These are phyloP conservation scores for Tenthredo scrophulariae DNA, from an alignment of 2,888 invertebrate species.

Conservation along the genomic window DNA sequence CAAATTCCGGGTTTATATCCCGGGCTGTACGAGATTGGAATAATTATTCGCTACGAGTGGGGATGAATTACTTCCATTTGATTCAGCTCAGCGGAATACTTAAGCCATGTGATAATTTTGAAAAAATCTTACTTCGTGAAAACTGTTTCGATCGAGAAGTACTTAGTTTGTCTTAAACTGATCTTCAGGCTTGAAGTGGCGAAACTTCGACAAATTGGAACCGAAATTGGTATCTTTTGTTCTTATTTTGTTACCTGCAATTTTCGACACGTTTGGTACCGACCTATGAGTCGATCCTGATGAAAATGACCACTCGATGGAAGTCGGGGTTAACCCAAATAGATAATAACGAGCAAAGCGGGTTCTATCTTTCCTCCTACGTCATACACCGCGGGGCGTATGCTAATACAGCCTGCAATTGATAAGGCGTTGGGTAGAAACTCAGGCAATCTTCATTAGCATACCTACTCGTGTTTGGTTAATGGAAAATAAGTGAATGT, in stretches of 20 bases:
- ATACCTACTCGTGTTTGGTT: conserved; percentile 28
- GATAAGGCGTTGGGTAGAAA: conserved; percentile 19
- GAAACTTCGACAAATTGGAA: neutral
- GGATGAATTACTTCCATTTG: neutral
- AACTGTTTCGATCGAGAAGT: neutral
- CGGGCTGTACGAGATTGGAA: conserved; percentile 1
- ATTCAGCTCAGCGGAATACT: neutral
- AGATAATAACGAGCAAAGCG: conserved; percentile 70
- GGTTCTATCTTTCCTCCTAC: conserved; percentile 62
- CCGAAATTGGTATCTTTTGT: neutral
- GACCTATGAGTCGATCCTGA: neutral
- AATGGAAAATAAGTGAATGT: conserved; percentile 19
- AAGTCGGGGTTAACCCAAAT: conserved; percentile 68
- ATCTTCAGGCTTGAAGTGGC: neutral
- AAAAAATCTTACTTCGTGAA: neutral
- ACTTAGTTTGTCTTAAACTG: neutral
- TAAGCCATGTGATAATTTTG: neutral
- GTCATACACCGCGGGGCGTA: conserved; percentile 41
- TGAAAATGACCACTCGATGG: conserved; percentile 35
- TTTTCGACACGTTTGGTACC: neutral
- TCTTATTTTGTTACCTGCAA: neutral
- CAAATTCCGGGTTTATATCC: neutral
- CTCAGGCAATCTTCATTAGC: conserved; percentile 37
- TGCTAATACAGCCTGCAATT: conserved; percentile 50
- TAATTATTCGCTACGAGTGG: neutral